Base-by-base conservation (phyloP, 2,113 vertebrate genomes). In the Polyodon spathula region DNA sequence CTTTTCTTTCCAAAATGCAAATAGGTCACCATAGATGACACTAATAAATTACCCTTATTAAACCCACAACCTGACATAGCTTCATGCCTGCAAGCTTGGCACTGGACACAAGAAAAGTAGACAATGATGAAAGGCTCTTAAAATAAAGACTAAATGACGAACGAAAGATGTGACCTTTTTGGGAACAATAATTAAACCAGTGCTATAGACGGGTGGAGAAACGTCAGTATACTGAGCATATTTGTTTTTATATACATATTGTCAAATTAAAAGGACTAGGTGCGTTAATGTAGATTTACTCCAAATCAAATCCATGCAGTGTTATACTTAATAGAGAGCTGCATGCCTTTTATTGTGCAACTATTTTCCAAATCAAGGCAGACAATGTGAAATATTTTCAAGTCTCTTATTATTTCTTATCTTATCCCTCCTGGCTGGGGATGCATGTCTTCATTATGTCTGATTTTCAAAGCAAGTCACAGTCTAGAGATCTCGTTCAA, bases 11-110 rank as follows among this genome's bases (percentile, higher is more conserved):
- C 80, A 72, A 71, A 72, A 66, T 79, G 78, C 77, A 80, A 74
- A 77, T 77, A 78, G 84, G 81, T 88, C 85, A 81, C 78, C 84
- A 84, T 65, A 73, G 72, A 74, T 80, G 83, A 87, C 84, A 83
- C 76, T 80, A 84, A 86, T 84, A 79, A 78, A 85, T 83, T 73
- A 82, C 76, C 71, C 84, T 88, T 84, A 88, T 88, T 88, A 86
- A 71, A 68, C 67, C 72, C 54, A 64, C 65, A 69, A 75, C 65
- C 65, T 67, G 75, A 76, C 76, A 74, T 71, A 42, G 54, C 76
- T 60, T 72, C 74, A 74, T 78, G 77, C 75, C 79, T 74, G 74
- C 71, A 77, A 75, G 77, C 67, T 62, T 72, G 81, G 82, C 77
- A 78, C 69, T 69, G 67, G 77, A 68, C 69, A 67, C 58, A 55